Percentiles rank a stretch among this genome's conserved stretches.
These are phyloP conservation scores for Xylophagus ater DNA, from an alignment of 2,888 invertebrate genomes.

Conservation along the genomic window DNA sequence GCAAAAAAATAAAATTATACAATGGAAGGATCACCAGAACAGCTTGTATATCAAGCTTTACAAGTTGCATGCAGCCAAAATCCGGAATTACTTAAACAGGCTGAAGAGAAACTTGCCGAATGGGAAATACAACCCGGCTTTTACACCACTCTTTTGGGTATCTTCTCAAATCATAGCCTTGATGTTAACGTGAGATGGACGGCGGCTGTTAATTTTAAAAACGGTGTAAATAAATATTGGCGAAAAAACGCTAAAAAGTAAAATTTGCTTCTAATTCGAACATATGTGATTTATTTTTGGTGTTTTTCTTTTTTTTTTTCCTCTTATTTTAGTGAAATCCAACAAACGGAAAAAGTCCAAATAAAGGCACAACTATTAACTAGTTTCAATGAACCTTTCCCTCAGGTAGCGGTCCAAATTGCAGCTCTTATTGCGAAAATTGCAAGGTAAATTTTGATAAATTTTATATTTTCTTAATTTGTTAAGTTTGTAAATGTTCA, in stretches of 20 bases:
- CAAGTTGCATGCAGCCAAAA: conserved; percentile 78
- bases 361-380: conserved; percentile 35
- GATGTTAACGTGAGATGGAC: conserved; percentile 82
- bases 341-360: conserved; percentile 60
- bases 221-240: conserved; percentile 90
- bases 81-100: conserved; percentile 66
- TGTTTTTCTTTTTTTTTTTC: conserved; percentile 2
- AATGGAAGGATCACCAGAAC: conserved; percentile 27
- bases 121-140: conserved; percentile 89
- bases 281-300: neutral
- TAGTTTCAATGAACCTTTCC: conserved; percentile 68
- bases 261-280: neutral
- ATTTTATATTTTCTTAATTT: too few species aligned
- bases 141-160: conserved; percentile 71
- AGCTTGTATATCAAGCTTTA: conserved; percentile 44
- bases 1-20: too few species aligned
- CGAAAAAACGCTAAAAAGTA: conserved; percentile 68
- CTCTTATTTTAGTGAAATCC: conserved; percentile 48
- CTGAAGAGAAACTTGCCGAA: conserved; percentile 72
- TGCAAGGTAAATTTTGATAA: too few species aligned
- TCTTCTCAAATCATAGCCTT: conserved; percentile 23
- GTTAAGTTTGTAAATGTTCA: too few species aligned
- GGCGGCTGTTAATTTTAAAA: conserved; percentile 86
- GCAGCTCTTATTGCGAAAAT: conserved; percentile 82
- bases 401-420: conserved; percentile 77